These are phyloP conservation scores for Arbacia lixula DNA, from an alignment of 53 echinoderm and acorn worm genomes.

Conservation along the genomic window DNA sequence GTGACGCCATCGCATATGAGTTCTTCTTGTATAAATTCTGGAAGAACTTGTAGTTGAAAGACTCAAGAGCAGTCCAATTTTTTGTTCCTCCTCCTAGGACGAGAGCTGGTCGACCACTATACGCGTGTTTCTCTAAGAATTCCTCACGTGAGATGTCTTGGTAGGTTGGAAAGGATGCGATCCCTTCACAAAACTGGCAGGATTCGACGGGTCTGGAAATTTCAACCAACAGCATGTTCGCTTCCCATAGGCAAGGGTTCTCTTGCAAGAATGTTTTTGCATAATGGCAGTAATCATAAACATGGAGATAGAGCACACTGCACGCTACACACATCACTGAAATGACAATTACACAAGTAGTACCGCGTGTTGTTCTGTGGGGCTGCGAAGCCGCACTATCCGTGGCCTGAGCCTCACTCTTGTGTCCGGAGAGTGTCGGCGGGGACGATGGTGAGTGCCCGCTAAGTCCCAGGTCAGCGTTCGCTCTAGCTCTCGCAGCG, in stretches of 20 bases:
- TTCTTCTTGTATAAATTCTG: conserved; percentile 66
- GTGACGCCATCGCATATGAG: conserved; percentile 55
- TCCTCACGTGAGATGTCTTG: conserved; percentile 71
- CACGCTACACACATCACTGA: no score
- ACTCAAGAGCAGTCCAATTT: conserved; percentile 77
- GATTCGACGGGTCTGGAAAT: conserved; percentile 69
- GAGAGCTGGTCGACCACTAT: conserved; percentile 80
- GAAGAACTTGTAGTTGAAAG: conserved; percentile 79
- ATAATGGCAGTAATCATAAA: no score
- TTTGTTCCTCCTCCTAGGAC: conserved; percentile 64
- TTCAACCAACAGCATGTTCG: conserved; percentile 66
- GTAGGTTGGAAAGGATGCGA: conserved; percentile 63
- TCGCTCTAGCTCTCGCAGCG: no score
- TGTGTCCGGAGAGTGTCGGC: no score
- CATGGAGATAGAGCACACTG: no score
- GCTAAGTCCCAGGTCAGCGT: no score
- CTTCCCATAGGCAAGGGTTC: conserved; percentile 65
- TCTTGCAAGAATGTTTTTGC: no score
- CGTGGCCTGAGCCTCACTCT: no score
- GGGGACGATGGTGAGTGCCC: no score
- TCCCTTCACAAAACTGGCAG: conserved; percentile 74
- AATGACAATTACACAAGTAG: no score
- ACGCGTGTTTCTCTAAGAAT: conserved; percentile 78
- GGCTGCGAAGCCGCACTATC: no score
- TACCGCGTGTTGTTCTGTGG: no score